Conservation (phyloP, 1,140 invertebrate genomes). For the Aphidius ervi region DNA sequence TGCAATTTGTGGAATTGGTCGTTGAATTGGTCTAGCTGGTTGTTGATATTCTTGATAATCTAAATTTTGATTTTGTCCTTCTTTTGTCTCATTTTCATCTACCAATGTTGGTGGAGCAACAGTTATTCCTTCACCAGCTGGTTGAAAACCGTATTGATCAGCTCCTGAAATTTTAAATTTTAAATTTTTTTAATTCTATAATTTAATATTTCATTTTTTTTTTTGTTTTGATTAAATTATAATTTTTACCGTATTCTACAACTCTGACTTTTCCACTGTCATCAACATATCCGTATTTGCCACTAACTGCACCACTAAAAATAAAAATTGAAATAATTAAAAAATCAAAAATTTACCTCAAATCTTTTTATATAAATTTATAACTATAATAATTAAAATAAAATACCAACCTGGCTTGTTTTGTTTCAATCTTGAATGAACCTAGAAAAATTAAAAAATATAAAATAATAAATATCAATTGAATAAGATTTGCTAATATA, state of each 20-base stretch:
- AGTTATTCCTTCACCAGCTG: conserved; percentile 78
- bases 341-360: background rate
- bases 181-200: too few relatives aligned
- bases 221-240: too few relatives aligned
- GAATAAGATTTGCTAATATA: too few relatives aligned
- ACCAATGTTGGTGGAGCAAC: conserved; percentile 75
- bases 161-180: conserved; percentile 50
- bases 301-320: conserved; percentile 34
- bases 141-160: conserved; percentile 81
- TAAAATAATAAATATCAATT: too few relatives aligned
- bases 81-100: conserved; percentile 63
- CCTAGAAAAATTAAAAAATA: conserved; percentile 31
- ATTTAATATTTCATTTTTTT: too few relatives aligned
- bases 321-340: too few relatives aligned
- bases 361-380: background rate
- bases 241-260: conserved; percentile 66
- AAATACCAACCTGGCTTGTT: conserved; percentile 71
- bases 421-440: conserved; percentile 82
- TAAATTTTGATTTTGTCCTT: conserved; percentile 48
- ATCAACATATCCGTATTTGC: conserved; percentile 84
- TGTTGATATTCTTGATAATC: conserved; percentile 40
- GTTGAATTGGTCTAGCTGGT: conserved; percentile 13
- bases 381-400: conserved; percentile 39
- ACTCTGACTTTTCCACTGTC: conserved; percentile 74
- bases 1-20: conserved; percentile 21